phyloP scores from a whole-genome alignment of 2,888 invertebrate genomes.

The Lepidochrysops patricia region DNA sequence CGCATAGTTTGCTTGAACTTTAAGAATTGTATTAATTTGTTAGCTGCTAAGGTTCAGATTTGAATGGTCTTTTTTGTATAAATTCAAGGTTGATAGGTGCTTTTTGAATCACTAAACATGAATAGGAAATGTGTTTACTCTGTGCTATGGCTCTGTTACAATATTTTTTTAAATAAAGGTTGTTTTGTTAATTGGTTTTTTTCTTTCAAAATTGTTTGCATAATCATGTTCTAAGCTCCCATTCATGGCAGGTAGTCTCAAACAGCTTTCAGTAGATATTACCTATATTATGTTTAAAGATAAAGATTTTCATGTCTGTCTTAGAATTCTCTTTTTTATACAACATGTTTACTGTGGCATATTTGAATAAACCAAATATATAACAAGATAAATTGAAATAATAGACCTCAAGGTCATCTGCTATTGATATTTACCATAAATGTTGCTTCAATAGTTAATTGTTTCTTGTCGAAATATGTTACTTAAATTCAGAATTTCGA shows the following conservation, averaged over 20 bases:
- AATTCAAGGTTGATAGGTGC: slow-evolving; percentile 9
- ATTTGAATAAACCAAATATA: no score
- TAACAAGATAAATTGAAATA: no score
- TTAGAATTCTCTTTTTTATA: not conserved
- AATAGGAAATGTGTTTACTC: slow-evolving; percentile 4
- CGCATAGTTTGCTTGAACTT: slow-evolving; percentile 14
- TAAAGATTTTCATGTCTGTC: not conserved
- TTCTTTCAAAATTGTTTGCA: slow-evolving; percentile 3
- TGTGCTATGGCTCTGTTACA: slow-evolving; percentile 6
- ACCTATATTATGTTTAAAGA: not conserved
- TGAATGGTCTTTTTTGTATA: slow-evolving; percentile 15
- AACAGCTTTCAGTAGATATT: not conserved
- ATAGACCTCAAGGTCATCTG: no score
- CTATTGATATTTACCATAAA: no score
- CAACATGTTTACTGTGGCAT: not conserved
- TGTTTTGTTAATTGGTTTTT: slow-evolving; percentile 1
- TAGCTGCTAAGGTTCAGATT: slow-evolving; percentile 18
- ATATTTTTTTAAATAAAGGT: not conserved
- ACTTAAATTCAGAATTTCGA: no score
- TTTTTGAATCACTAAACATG: slow-evolving; percentile 3
- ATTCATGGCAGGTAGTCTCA: not conserved
- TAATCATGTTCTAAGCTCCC: not conserved
- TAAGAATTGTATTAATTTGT: slow-evolving; percentile 1
- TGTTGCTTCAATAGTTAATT: no score
- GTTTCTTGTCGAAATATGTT: no score